phyloP scores from a whole-genome alignment of 2,888 invertebrate species.

The Melieria crassipennis region DNA sequence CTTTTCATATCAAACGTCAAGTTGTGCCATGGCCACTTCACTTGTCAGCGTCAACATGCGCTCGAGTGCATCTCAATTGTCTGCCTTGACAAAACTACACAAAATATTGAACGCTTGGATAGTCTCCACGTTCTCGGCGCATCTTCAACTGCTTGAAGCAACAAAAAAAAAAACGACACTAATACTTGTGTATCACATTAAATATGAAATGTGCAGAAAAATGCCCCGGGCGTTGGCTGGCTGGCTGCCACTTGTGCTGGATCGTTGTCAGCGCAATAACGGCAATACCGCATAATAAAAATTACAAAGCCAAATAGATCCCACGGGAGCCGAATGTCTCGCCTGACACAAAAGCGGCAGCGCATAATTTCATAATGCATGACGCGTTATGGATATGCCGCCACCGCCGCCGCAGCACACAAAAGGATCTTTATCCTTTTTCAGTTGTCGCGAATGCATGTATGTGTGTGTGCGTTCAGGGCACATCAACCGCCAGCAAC shows the following conservation, averaged over 20 bases:
- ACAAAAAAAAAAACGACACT: too few species aligned
- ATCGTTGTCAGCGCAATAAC: constrained; percentile 9
- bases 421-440: not conserved
- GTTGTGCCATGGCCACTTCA: constrained; percentile 43
- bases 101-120: too few species aligned
- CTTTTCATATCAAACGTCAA: too few species aligned
- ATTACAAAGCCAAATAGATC: constrained; percentile 61
- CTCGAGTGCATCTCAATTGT: constrained; percentile 60
- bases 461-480: not conserved
- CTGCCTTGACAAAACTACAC: constrained; percentile 39
- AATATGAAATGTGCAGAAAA: too few species aligned
- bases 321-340: constrained; percentile 58
- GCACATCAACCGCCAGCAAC: not conserved
- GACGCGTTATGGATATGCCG: constrained; percentile 39
- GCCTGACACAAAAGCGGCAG: constrained; percentile 61
- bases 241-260: too few species aligned
- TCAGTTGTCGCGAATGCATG: not conserved
- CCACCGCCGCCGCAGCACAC: not conserved
- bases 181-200: too few species aligned
- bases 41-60: constrained; percentile 57
- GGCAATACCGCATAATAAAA: constrained; percentile 46
- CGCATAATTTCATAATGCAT: constrained; percentile 62
- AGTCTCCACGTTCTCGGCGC: too few species aligned
- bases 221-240: too few species aligned
- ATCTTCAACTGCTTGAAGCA: too few species aligned